Evolutionary conservation across 2,888 invertebrate species (phyloP).

Genomic region (Minunthozetes semirufus): DNA sequence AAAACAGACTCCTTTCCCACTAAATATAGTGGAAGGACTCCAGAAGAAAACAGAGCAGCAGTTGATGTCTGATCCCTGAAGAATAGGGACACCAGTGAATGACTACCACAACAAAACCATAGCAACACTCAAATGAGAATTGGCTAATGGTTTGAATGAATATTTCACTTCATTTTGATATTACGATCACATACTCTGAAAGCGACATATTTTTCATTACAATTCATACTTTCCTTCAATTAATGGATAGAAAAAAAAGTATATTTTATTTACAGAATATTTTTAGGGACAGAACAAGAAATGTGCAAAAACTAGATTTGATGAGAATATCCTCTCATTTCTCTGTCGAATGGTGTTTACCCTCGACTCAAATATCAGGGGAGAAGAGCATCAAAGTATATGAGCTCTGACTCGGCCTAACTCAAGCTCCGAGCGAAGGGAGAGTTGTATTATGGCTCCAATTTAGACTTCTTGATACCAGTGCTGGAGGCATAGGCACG

Average conservation of each 20-base stretch:
- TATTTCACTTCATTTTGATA: conserved; percentile 21
- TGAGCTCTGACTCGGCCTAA: conserved; percentile 11
- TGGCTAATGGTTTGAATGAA: conserved; percentile 22
- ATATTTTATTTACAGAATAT: not conserved
- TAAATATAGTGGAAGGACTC: not conserved
- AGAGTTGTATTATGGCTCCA: conserved; percentile 11
- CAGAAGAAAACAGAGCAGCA: conserved; percentile 5
- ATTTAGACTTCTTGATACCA: conserved; percentile 24
- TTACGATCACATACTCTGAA: not conserved
- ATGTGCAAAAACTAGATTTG: not conserved
- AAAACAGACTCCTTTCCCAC: not conserved
- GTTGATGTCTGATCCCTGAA: conserved; percentile 24
- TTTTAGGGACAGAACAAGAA: not conserved
- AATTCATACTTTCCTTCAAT: conserved; percentile 5
- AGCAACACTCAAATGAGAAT: conserved; percentile 27
- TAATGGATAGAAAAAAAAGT: conserved; percentile 21
- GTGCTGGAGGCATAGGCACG: conserved; percentile 11
- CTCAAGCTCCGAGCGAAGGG: conserved; percentile 15
- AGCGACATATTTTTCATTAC: conserved; percentile 23
- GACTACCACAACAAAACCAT: conserved; percentile 29
- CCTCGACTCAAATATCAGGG: conserved; percentile 20
- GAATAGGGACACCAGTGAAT: conserved; percentile 25
- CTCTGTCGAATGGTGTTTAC: conserved; percentile 17
- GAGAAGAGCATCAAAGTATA: conserved; percentile 8
- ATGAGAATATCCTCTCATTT: not conserved